Evolutionary conservation across 2,888 invertebrate genomes (phyloP).

Genomic region (Cantharis lateralis): DNA sequence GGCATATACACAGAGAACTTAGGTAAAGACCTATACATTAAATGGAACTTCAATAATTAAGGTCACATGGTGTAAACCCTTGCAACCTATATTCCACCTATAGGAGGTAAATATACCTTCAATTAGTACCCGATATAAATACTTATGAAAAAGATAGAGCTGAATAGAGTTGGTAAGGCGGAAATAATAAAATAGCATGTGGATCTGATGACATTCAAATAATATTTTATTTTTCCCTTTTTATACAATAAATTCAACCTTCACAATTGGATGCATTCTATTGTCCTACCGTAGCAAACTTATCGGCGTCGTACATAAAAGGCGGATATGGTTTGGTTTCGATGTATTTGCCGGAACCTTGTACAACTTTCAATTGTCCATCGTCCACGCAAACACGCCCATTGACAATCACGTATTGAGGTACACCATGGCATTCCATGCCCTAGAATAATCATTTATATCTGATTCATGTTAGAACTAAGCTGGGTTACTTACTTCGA

Average conservation of each 20-base stretch:
- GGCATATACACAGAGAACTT: no score
- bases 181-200: no score
- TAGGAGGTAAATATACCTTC: no score
- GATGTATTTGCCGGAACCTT: constrained; percentile 84
- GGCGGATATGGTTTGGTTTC: constrained; percentile 69
- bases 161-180: no score
- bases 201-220: no score
- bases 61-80: no score
- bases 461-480: background rate
- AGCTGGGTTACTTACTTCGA: constrained; percentile 65
- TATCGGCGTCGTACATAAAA: background rate
- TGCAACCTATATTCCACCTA: no score
- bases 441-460: constrained; percentile 60
- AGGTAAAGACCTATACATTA: no score
- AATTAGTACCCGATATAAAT: no score
- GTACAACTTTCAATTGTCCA: constrained; percentile 77
- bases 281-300: background rate
- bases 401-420: constrained; percentile 84
- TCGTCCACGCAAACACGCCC: constrained; percentile 88
- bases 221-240: background rate
- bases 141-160: no score
- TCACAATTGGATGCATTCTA: background rate
- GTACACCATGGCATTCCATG: constrained; percentile 82
- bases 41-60: no score
- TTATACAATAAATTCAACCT: background rate